Percentiles rank a stretch among this genome's conserved stretches.
These are phyloP conservation scores for Platycheirus albimanus DNA, from an alignment of 2,888 invertebrate genomes.

Conservation along the genomic window DNA sequence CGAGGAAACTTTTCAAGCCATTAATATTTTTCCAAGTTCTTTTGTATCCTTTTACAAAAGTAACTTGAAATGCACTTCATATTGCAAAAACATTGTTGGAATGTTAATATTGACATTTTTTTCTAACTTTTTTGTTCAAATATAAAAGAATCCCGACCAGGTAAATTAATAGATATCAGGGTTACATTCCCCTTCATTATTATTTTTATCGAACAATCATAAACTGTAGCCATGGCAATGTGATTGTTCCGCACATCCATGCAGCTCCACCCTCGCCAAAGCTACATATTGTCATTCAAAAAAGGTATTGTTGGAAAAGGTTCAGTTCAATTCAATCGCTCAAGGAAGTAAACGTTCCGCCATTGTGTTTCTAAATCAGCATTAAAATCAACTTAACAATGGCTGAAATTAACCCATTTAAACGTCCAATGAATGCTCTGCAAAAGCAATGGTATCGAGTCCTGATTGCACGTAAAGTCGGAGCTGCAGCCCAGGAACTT, in stretches of 20 bases:
- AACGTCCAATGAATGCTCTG: slow-evolving; percentile 81
- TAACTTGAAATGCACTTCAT: no score
- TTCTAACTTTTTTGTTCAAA: no score
- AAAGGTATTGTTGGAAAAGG: neutral
- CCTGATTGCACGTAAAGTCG: slow-evolving; percentile 80
- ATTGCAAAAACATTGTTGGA: no score
- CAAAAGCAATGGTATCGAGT: slow-evolving; percentile 82
- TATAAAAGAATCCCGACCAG: no score
- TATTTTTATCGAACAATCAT: neutral
- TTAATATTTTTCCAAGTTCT: no score
- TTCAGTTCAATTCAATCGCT: slow-evolving; percentile 26
- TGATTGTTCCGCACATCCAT: slow-evolving; percentile 8
- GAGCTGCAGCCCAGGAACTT: slow-evolving; percentile 77
- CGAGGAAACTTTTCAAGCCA: no score
- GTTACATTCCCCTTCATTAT: no score
- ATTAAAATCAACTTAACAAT: slow-evolving; percentile 36
- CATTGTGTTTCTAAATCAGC: slow-evolving; percentile 7
- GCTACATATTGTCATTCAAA: neutral
- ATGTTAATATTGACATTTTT: no score
- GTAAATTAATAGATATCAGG: no score
- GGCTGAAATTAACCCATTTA: slow-evolving; percentile 79
- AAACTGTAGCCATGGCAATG: neutral
- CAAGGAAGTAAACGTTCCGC: neutral
- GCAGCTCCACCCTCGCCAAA: no score
- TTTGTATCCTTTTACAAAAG: no score